phyloP scores from a whole-genome alignment of 1,140 invertebrate species.

The Eriocheir sinensis region DNA sequence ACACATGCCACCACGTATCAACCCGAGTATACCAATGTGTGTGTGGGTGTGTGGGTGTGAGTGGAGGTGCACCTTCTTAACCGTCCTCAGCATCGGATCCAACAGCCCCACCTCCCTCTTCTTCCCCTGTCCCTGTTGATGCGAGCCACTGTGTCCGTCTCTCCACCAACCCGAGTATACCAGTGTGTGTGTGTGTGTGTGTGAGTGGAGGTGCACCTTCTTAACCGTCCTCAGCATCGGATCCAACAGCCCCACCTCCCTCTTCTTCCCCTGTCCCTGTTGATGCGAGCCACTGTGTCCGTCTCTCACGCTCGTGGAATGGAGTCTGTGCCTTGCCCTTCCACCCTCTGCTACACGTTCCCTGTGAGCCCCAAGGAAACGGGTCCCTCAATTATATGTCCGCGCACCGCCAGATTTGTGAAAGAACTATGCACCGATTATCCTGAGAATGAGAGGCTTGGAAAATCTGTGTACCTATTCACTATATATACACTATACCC shows the following conservation, averaged over 20 bases:
- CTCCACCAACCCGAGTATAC: too few species aligned
- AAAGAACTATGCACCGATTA: too few species aligned
- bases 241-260: too few species aligned
- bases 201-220: neutral
- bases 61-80: neutral
- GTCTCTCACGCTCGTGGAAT: too few species aligned
- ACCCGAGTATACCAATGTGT: neutral
- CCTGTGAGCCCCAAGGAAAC: too few species aligned
- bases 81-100: neutral
- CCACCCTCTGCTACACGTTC: too few species aligned
- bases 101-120: too few species aligned
- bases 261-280: neutral
- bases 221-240: neutral
- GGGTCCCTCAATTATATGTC: too few species aligned
- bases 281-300: neutral
- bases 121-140: neutral
- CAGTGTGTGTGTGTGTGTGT: neutral
- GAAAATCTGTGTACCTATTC: neutral
- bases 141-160: neutral
- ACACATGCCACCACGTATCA: neutral
- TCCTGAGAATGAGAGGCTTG: neutral
- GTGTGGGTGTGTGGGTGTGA: neutral
- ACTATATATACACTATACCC: neutral
- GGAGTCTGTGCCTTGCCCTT: too few species aligned
- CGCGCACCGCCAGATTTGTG: too few species aligned